phyloP scores from a whole-genome alignment of 2,113 vertebrate species.

The Heloderma charlesbogerti region DNA sequence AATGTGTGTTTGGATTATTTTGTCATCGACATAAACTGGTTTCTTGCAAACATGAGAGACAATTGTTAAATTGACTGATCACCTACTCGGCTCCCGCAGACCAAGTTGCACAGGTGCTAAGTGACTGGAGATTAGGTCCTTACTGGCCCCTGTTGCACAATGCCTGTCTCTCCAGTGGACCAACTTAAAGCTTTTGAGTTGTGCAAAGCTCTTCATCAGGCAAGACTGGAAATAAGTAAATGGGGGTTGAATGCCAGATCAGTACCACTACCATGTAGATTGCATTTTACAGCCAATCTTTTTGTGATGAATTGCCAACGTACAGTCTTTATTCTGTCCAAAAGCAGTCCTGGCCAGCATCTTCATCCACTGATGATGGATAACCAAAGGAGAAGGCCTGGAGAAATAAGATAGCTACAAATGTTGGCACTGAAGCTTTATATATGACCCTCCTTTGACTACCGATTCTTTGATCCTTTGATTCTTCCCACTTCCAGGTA shows the following conservation, averaged over 20 bases:
- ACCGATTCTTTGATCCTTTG: no score
- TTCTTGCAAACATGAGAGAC: not conserved
- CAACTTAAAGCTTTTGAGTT: not conserved
- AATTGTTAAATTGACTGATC: not conserved
- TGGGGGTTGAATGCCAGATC: not conserved
- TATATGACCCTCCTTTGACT: not conserved
- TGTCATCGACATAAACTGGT: not conserved
- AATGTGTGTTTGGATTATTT: conserved; percentile 1
- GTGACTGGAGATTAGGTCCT: not conserved
- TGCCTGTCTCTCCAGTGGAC: not conserved
- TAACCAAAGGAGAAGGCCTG: conserved; percentile 4
- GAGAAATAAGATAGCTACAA: not conserved
- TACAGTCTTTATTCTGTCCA: accelerated
- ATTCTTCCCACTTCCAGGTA: not conserved
- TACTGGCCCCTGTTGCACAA: not conserved
- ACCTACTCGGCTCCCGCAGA: not conserved
- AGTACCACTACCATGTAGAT: not conserved
- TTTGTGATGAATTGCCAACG: conserved; percentile 27
- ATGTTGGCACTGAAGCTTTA: not conserved
- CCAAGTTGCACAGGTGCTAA: conserved; percentile 2
- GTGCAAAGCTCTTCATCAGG: not conserved
- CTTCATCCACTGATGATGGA: accelerated
- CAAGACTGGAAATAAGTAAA: not conserved
- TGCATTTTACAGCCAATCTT: conserved; percentile 60
- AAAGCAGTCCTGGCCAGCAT: not conserved